Base-by-base conservation (phyloP, 2,797 vertebrate genomes). In the Octomys mimax region DNA sequence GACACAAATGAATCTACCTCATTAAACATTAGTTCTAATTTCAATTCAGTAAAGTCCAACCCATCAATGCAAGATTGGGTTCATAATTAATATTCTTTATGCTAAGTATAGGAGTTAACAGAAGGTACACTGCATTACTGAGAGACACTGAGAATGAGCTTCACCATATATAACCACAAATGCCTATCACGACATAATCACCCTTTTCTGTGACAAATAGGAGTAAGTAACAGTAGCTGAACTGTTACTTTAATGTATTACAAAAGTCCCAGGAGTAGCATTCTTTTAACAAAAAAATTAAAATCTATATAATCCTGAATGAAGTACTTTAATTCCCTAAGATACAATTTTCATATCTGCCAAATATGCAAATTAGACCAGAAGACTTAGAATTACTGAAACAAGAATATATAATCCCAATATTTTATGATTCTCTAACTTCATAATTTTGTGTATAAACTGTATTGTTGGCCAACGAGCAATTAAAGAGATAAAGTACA, bases 361-460 rank as follows among this genome's bases (percentile, higher is more conserved):
- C 18, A 82, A 79, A 86, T 85, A 89, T 26, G 19, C 8, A 71
- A 68, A 92, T 86, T 70, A 73, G 18, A 52, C 42, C 36, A 31
- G 5, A 52, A 54, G 10, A 80, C 31, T 64, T 54, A 81, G 13
- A 83, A 92, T 59, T 87, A 92, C 39, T 92, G 92, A 95, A 92
- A 66, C 39, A 92, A 87, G n/a, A 22, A 92, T 28, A 84, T 33
- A 31, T 75, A 46, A 81, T 66, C 79, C 49, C 59, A 87, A 39
- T 92, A 71, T 79, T 96, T 84, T 87, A 75, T 79, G 49, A 89
- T 90, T 83, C 4, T 90, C 70, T 90, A 91, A 75, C 79, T 80
- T 31, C 4, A 64, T 83, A 54, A 94, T 49, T 70, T 92, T 62
- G 18, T 1, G 6, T 54, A 77, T 71, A 46, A 89, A 87, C 9